phyloP scores from a whole-genome alignment of 2,797 vertebrate species.

The Apogon hyalosoma region DNA sequence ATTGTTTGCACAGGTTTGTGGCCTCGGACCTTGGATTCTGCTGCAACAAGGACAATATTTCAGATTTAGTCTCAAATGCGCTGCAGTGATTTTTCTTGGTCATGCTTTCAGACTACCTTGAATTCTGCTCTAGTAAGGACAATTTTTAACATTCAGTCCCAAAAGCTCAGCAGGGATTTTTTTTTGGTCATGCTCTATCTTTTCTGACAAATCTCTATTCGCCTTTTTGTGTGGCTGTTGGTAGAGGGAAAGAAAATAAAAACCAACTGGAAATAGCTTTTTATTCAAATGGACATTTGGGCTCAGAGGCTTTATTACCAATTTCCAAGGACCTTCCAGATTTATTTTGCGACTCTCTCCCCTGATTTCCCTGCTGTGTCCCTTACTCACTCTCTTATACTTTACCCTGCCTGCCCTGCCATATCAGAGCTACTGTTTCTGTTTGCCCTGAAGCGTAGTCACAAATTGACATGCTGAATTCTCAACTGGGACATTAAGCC shows the following conservation, averaged over 20 bases:
- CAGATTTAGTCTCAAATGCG: background rate
- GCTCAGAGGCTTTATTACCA: slow-evolving; percentile 64
- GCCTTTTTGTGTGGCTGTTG: slow-evolving; percentile 28
- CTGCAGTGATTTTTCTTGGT: background rate
- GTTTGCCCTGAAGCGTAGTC: slow-evolving; percentile 59
- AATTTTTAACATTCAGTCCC: slow-evolving; percentile 26
- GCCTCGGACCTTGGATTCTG: slow-evolving; percentile 33
- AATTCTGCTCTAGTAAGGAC: slow-evolving; percentile 31
- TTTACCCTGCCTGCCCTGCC: slow-evolving; percentile 43
- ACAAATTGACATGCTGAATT: slow-evolving; percentile 68
- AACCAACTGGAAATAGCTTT: slow-evolving; percentile 53
- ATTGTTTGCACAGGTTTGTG: slow-evolving; percentile 34
- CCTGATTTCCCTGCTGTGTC: slow-evolving; percentile 30
- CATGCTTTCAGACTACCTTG: background rate
- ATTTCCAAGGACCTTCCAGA: slow-evolving; percentile 53
- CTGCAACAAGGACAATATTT: slow-evolving; percentile 28
- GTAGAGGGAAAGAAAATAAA: slow-evolving; percentile 21
- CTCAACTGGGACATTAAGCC: slow-evolving; percentile 63
- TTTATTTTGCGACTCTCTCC: slow-evolving; percentile 41
- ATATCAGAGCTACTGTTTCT: slow-evolving; percentile 49
- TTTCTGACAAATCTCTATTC: slow-evolving; percentile 32
- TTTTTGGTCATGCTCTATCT: background rate
- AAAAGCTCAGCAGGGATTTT: slow-evolving; percentile 1
- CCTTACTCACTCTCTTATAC: slow-evolving; percentile 33
- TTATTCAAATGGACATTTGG: slow-evolving; percentile 65